These are phyloP conservation scores for Netelia melanura DNA, from an alignment of 2,888 invertebrate genomes.

Conservation along the genomic window DNA sequence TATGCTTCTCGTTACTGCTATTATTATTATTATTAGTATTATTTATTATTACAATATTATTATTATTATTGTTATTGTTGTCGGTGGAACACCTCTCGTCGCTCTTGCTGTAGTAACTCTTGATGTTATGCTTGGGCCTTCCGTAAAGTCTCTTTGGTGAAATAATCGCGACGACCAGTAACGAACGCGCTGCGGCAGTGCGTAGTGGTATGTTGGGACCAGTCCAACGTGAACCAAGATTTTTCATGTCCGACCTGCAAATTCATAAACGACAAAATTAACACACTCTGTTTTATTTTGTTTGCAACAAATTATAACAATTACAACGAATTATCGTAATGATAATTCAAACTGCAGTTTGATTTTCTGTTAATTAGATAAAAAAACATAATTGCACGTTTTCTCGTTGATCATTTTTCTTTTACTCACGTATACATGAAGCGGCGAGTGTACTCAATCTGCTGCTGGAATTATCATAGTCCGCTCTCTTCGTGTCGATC, in stretches of 20 bases:
- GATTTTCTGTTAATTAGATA: not conserved
- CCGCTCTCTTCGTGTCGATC: slow-evolving; percentile 79
- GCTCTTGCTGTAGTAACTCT: slow-evolving; percentile 67
- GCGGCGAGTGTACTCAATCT: slow-evolving; percentile 84
- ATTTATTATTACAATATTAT: slow-evolving; percentile 41
- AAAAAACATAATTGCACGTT: not conserved
- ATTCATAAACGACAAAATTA: not conserved
- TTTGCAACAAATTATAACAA: not conserved
- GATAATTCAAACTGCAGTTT: not conserved
- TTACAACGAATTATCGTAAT: not conserved
- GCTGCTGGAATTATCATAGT: slow-evolving; percentile 83
- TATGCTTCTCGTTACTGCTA: slow-evolving; percentile 60
- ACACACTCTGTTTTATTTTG: not conserved
- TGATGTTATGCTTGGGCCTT: slow-evolving; percentile 72
- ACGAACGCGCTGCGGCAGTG: slow-evolving; percentile 87
- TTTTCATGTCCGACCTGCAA: slow-evolving; percentile 90
- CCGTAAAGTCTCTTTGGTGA: slow-evolving; percentile 77
- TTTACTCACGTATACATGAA: slow-evolving; percentile 83
- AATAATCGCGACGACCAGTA: slow-evolving; percentile 84
- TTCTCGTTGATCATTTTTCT: slow-evolving; percentile 11
- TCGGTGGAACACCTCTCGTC: slow-evolving; percentile 66
- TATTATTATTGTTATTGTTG: slow-evolving; percentile 66
- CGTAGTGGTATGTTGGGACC: slow-evolving; percentile 89
- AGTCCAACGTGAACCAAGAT: slow-evolving; percentile 90
- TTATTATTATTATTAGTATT: slow-evolving; percentile 49